Evolutionary conservation across 2,888 invertebrate genomes (phyloP).

Genomic region (Cerceris ruficornis): DNA sequence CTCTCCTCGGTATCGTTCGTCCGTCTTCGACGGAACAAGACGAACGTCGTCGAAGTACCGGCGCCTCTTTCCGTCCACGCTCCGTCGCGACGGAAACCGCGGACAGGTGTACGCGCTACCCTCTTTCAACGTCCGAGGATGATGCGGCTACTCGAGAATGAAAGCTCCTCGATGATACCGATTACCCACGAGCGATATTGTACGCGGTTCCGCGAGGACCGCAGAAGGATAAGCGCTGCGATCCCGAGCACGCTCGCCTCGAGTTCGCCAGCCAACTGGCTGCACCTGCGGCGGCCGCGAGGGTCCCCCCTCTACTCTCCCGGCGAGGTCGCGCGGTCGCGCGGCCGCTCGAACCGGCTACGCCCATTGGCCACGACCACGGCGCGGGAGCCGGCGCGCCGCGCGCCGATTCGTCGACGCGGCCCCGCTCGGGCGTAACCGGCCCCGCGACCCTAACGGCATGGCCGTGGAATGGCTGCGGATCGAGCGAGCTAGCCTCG

Average conservation of each 20-base stretch:
- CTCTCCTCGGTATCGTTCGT: background rate
- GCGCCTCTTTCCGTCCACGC: no score
- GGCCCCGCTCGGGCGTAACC: constrained; percentile 65
- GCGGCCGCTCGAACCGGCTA: constrained; percentile 53
- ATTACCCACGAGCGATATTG: constrained; percentile 3
- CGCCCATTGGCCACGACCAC: constrained; percentile 68
- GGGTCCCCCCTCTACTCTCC: constrained; percentile 67
- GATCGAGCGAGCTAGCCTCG: constrained; percentile 37
- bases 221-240: constrained; percentile 50
- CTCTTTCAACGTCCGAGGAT: background rate
- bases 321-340: constrained; percentile 42
- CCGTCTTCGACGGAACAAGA: background rate
- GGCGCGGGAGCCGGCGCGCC: constrained; percentile 46
- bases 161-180: background rate
- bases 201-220: constrained; percentile 30
- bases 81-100: no score
- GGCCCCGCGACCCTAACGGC: constrained; percentile 63
- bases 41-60: no score
- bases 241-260: constrained; percentile 75
- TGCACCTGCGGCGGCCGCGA: constrained; percentile 75
- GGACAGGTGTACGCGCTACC: no score
- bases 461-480: constrained; percentile 79
- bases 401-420: constrained; percentile 63
- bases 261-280: constrained; percentile 80
- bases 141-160: background rate